Base-by-base conservation (phyloP, 2,888 invertebrate species). In the Therioaphis trifolii region DNA sequence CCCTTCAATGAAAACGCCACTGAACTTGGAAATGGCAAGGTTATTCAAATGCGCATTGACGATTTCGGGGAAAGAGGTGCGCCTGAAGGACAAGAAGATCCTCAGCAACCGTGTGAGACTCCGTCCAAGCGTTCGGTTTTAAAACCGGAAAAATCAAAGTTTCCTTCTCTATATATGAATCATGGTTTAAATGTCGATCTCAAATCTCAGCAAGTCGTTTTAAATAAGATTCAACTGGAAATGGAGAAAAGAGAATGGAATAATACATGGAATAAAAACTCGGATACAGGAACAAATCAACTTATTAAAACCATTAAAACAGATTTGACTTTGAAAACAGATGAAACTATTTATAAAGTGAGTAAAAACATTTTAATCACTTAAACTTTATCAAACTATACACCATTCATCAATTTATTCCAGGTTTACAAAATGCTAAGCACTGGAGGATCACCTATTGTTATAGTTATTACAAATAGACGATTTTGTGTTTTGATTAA, bases 31-130 rank as follows among this genome's bases (percentile, higher is more conserved):
- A 58, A 29, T 61, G 49, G 58, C 5, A 40, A 58, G 61, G 49
- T 80, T 7, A 61, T 72, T 46, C 72, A 72, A 58, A 72, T 61
- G 58, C 68, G 69, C 29, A 72, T 80, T 11, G 61, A 27, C 1
- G 46, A 72, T 5, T 46, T 27, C 46, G 71, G 43, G 0, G 71
- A 80, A 61, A 61, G 80, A 72, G 80, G 14, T 35, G 58, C 71
- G 1, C 80, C 80, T 1, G 80, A 80, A 72, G 80, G 80, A 49
- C 80, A 80, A 72, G 80, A 80, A 49, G 80, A 80, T 3, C 80
- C 69, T n/a, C n/a, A n/a, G 1, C 49, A 27, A 24, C 43, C 43
- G 2, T 29, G 2, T 7, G 79, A 79, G 40, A 43, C 35, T 7
- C n/a, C 4, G 1, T 43, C 43, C 3, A 69, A 79, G 21, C 4